Conservation (phyloP, 1,140 invertebrate genomes). For the Rhysida immarginata region DNA sequence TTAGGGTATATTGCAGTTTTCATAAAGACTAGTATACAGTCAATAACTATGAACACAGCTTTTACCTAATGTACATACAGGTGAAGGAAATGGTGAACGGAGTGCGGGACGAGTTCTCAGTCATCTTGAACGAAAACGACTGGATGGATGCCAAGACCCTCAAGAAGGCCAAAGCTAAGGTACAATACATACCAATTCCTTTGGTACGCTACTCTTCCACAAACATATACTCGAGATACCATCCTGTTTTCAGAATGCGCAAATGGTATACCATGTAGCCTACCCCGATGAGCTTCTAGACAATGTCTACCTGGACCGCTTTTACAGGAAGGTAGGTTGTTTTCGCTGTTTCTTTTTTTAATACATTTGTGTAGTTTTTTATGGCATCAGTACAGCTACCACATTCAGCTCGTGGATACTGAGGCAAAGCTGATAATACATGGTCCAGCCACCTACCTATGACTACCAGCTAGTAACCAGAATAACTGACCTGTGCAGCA, state of each 20-base stretch:
- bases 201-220: no score
- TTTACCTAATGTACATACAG: conserved; percentile 2
- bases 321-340: conserved; percentile 25
- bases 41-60: no score
- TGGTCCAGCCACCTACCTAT: no score
- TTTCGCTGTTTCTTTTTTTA: no score
- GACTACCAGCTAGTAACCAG: no score
- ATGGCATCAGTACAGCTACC: no score
- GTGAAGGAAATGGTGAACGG: conserved; percentile 2
- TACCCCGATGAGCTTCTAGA: conserved; percentile 12
- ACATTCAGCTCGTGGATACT: no score
- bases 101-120: conserved; percentile 4
- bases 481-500: no score
- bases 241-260: neutral
- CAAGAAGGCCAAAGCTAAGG: neutral
- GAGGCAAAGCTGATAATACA: no score
- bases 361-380: no score
- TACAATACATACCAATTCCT: neutral
- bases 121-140: conserved; percentile 10
- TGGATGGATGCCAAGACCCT: conserved; percentile 6
- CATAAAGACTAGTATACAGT: no score
- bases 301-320: conserved; percentile 19
- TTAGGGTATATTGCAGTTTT: no score
- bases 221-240: neutral
- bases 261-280: conserved; percentile 11